Evolutionary conservation across 2,888 invertebrate genomes (phyloP).

Genomic region (Ornithoptera alexandrae): DNA sequence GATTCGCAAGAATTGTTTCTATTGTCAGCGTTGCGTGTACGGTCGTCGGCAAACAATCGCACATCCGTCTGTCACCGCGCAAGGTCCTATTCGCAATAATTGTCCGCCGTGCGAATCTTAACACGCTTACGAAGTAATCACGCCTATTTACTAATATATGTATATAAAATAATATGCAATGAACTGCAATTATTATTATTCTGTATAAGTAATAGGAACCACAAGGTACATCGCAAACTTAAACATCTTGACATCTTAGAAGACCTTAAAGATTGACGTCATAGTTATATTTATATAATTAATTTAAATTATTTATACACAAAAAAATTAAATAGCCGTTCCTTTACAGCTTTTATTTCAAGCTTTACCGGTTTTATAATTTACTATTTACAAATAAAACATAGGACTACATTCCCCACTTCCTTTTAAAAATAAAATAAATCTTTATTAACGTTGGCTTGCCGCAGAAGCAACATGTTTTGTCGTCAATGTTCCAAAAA

Average conservation of each 20-base stretch:
- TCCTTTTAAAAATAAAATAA: no score
- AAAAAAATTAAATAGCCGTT: background rate
- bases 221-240: background rate
- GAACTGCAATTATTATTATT: constrained; percentile 8
- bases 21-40: constrained; percentile 39
- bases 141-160: constrained; percentile 30
- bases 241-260: background rate
- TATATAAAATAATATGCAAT: constrained; percentile 22
- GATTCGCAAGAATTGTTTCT: constrained; percentile 31
- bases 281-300: background rate
- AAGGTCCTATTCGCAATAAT: constrained; percentile 63
- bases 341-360: no score
- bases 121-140: constrained; percentile 45
- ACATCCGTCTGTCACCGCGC: constrained; percentile 67
- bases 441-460: no score
- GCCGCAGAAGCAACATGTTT: no score
- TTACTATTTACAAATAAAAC: no score
- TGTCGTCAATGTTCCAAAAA: no score
- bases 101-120: constrained; percentile 66
- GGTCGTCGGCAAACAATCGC: constrained; percentile 56
- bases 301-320: background rate
- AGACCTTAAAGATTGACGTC: background rate
- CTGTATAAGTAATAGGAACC: background rate
- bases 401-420: no score
- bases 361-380: no score